Base-by-base conservation (phyloP, 2,797 vertebrate species). In the Sorex maritimensis region DNA sequence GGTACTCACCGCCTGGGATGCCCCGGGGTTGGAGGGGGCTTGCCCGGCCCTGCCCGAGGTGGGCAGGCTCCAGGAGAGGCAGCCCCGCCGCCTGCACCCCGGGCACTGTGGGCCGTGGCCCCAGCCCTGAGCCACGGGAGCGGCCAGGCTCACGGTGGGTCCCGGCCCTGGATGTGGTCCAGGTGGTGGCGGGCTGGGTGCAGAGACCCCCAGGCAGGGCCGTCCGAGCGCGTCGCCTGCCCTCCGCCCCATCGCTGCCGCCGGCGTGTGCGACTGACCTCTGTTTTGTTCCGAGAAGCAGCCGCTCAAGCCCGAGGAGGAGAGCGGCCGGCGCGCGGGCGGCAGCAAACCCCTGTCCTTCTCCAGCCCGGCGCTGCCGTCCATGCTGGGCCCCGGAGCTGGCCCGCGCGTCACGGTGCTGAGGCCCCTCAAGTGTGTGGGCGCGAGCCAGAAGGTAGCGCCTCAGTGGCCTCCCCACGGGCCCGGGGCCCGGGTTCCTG, bases 381-480 rank as follows among this genome's bases (percentile, higher is more conserved):
- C 98, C 0, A 96, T 98, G 77, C 94, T 98, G 38, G 74, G 90
- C 10, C 77, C 83, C 68, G 86, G 96, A 84, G 97, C 97, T 61
- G 91, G 91, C 3, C 91, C 97, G 79, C 97, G 97, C 73, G 97
- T 97, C 91, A 98, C 98, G 0, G 74, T 97, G 88, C 97, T 99
- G 91, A 93, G 97, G 2, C 95, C 98, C 10, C 97, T 98, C 90
- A 98, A 98, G 98, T 98, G 98, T 95, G 97, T 96, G 93, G 97
- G 98, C n/a, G 97, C 96, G 58, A 86, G 97, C 89, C 86, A 72
- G 14, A 98, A 99, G 99, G 99, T 99, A 98, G 0, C 49, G 11
- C 41, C 2, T 21, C 23, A 0, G 24, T 3, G 0, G 1, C n/a
- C 3, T 34, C 63, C 19, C 2, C 5, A 41, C 24, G 0, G 15